Conservation (phyloP, 2,797 vertebrate species). For the Melanotaenia pygmaea region DNA sequence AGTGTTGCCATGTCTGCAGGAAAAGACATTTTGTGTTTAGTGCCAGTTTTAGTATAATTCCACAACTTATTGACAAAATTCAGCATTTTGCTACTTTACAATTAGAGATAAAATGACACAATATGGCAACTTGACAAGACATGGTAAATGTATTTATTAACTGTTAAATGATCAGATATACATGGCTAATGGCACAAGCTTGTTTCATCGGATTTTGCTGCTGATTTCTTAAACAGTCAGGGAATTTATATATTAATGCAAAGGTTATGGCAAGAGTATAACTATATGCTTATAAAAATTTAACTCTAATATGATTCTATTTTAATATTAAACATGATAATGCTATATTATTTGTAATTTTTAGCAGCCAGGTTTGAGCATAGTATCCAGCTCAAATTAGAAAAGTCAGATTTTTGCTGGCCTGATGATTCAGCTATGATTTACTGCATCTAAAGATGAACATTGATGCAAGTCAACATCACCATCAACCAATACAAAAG, state of each 20-base stretch:
- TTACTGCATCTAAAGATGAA: no score
- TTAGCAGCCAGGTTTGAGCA: no score
- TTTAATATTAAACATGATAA: no score
- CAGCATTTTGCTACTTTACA: not conserved
- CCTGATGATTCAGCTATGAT: no score
- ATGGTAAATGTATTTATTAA: not conserved
- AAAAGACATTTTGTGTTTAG: not conserved
- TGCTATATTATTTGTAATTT: no score
- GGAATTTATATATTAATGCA: not conserved
- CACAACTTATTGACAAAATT: conserved; percentile 13
- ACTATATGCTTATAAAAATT: no score
- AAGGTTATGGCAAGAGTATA: not conserved
- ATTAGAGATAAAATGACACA: not conserved
- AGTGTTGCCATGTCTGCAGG: conserved; percentile 14
- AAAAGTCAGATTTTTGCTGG: no score
- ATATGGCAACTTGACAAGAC: not conserved
- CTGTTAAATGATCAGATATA: not conserved
- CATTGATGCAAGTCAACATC: no score
- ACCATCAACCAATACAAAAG: no score
- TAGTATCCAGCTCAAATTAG: no score
- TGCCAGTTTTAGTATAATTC: conserved; percentile 2
- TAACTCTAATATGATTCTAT: no score
- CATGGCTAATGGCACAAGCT: not conserved
- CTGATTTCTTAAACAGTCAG: not conserved
- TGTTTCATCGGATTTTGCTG: not conserved